Percentiles rank a stretch among this genome's conserved stretches.
These are phyloP conservation scores for Streptopelia turtur DNA, from an alignment of 2,797 vertebrate species.

Conservation along the genomic window DNA sequence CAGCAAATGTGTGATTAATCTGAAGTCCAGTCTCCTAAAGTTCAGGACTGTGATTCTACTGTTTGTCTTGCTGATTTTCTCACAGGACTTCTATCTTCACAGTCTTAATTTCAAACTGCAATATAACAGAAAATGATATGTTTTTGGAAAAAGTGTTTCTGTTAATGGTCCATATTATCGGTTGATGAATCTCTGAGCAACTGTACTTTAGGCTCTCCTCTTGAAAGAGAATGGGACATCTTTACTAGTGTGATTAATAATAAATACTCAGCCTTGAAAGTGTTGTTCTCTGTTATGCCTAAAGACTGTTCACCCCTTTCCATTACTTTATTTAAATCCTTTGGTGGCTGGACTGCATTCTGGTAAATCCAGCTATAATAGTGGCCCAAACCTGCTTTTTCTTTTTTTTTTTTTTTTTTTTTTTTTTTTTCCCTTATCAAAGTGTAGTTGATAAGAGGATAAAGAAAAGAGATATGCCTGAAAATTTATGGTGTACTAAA, in stretches of 20 bases:
- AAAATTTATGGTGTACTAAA: neutral
- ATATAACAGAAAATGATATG: neutral
- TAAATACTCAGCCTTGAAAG: neutral
- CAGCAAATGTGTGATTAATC: neutral
- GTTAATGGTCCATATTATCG: neutral
- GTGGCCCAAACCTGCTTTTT: neutral
- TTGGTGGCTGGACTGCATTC: neutral
- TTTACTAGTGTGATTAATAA: neutral
- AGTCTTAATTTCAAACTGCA: neutral
- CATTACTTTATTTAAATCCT: neutral
- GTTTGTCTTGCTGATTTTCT: neutral
- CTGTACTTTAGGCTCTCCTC: neutral
- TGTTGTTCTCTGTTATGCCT: neutral
- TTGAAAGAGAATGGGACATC: neutral
- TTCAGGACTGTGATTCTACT: neutral
- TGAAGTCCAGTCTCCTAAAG: neutral
- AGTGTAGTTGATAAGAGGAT: neutral
- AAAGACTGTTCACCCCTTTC: neutral
- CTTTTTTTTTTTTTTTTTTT: neutral
- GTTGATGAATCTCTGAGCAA: neutral
- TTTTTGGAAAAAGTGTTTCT: neutral
- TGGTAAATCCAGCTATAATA: neutral
- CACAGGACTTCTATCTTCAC: neutral
- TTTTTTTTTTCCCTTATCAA: neutral
- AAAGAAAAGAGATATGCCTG: neutral